phyloP scores from a whole-genome alignment of 2,113 vertebrate species.

The Solenodon paradoxus region DNA sequence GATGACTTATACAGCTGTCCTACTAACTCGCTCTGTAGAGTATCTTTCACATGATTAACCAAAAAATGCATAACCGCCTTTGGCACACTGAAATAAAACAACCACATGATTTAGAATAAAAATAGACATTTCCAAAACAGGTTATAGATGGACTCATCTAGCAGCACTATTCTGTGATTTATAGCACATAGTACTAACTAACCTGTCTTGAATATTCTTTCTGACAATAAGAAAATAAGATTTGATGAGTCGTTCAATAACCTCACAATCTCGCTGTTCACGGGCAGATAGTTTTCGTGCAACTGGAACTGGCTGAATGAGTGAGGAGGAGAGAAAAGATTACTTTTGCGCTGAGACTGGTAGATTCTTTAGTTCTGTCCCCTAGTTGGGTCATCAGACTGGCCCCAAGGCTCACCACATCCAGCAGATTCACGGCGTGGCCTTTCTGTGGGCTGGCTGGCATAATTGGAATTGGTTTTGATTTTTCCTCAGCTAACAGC shows the following conservation, averaged over 20 bases:
- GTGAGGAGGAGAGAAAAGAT: background rate
- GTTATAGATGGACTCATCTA: background rate
- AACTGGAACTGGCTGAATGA: slow-evolving; percentile 94
- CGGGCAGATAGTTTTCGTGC: slow-evolving; percentile 95
- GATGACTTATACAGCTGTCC: slow-evolving; percentile 95
- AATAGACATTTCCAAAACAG: slow-evolving; percentile 22
- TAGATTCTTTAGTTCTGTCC: too few relatives aligned
- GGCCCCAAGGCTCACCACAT: slow-evolving; percentile 88
- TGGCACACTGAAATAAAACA: slow-evolving; percentile 89
- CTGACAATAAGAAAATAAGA: slow-evolving; percentile 99
- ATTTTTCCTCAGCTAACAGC: slow-evolving; percentile 82
- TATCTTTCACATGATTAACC: slow-evolving; percentile 98
- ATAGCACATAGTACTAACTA: slow-evolving; percentile 39
- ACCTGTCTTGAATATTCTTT: slow-evolving; percentile 99
- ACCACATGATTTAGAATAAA: too few relatives aligned
- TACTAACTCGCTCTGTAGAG: slow-evolving; percentile 97
- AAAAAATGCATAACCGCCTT: slow-evolving; percentile 99
- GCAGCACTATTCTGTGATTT: background rate
- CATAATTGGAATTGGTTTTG: slow-evolving; percentile 72
- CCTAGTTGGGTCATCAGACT: too few relatives aligned
- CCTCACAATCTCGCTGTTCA: slow-evolving; percentile 98
- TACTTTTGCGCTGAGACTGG: too few relatives aligned
- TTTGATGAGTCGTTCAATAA: slow-evolving; percentile 98
- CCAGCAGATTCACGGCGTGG: slow-evolving; percentile 94
- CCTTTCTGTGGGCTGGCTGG: slow-evolving; percentile 91